A percentile compares a stretch with the other conserved stretches of the same genome.
Conservation (phyloP, 2,113 vertebrate genomes). For the Romanogobio albipinnatus region DNA sequence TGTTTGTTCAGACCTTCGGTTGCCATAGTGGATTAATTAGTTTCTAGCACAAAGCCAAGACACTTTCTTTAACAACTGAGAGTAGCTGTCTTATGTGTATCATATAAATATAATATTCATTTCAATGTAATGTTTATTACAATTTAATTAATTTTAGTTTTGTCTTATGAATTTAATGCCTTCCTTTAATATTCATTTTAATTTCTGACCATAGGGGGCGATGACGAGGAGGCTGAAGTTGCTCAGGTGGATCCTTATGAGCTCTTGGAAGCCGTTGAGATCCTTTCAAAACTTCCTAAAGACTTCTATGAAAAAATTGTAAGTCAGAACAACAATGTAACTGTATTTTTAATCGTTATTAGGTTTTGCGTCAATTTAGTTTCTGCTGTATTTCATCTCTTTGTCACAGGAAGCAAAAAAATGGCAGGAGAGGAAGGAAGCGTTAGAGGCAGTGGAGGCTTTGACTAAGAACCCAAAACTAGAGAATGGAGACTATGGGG, state of each 20-base stretch:
- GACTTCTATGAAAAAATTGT: conserved; percentile 99
- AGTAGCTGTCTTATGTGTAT: background rate
- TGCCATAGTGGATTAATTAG: background rate
- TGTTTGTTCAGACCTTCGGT: background rate
- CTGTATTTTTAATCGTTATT: background rate
- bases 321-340: conserved; percentile 62
- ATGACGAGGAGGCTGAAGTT: conserved; percentile 78
- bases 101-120: too few species aligned
- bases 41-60: background rate
- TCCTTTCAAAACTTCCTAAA: conserved; percentile 96
- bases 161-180: too few species aligned
- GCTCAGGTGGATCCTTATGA: conserved; percentile 92
- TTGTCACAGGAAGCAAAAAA: conserved; percentile 93
- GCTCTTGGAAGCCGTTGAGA: conserved; percentile 92
- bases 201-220: conserved; percentile 74
- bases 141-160: too few species aligned
- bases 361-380: background rate
- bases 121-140: too few species aligned
- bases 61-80: background rate
- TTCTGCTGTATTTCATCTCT: background rate
- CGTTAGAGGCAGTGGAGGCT: conserved; percentile 87
- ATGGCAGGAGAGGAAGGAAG: conserved; percentile 99
- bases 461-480: conserved; percentile 93
- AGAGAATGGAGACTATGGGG: conserved; percentile 93
- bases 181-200: background rate